phyloP scores from a whole-genome alignment of 2,113 vertebrate genomes.

The Hiodon alosoides region DNA sequence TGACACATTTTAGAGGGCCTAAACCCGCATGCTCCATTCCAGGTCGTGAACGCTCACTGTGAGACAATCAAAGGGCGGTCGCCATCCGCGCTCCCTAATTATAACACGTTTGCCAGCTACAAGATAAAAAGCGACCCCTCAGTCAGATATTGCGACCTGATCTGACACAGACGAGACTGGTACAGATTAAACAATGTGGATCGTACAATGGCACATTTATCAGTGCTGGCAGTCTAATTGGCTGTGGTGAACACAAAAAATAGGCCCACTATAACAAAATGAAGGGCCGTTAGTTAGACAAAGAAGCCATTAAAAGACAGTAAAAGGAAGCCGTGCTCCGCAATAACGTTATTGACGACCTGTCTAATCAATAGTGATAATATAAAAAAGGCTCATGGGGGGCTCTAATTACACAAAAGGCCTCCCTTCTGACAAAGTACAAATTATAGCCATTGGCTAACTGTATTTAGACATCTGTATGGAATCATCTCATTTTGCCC shows the following conservation, averaged over 20 bases:
- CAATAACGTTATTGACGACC: slow-evolving; percentile 39
- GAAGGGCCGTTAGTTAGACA: neutral
- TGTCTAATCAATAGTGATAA: neutral
- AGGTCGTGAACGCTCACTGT: no score
- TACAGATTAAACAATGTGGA: slow-evolving; percentile 21
- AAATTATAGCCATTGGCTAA: neutral
- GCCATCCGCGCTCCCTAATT: slow-evolving; percentile 33
- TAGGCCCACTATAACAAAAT: slow-evolving; percentile 20
- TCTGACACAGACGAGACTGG: slow-evolving; percentile 21
- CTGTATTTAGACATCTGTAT: neutral
- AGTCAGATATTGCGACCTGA: slow-evolving; percentile 19
- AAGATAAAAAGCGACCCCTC: slow-evolving; percentile 32
- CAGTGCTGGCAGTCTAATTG: slow-evolving; percentile 29
- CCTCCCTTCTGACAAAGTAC: neutral
- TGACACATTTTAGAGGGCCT: no score
- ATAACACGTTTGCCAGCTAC: slow-evolving; percentile 25
- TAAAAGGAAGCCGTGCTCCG: slow-evolving; percentile 31
- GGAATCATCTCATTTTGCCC: neutral
- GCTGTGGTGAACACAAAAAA: slow-evolving; percentile 13
- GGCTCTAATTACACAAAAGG: slow-evolving; percentile 2
- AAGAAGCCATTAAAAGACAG: slow-evolving; percentile 24
- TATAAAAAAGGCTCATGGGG: no score
- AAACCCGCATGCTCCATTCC: no score
- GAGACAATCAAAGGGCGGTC: no score
- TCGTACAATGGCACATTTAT: slow-evolving; percentile 28